These are phyloP conservation scores for Seriola dumerili DNA, from an alignment of 2,113 vertebrate genomes.

Conservation along the genomic window DNA sequence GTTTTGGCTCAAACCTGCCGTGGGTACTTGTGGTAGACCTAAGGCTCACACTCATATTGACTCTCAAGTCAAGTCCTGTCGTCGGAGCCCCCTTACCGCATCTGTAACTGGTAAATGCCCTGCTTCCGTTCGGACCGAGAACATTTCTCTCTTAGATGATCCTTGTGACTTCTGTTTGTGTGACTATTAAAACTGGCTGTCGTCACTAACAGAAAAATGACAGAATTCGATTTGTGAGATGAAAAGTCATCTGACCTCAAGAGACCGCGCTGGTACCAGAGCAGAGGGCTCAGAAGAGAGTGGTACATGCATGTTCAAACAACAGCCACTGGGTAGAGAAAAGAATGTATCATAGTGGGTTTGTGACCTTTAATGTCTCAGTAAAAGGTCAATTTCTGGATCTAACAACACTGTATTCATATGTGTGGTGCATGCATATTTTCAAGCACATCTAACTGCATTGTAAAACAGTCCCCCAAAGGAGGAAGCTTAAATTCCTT, in stretches of 20 bases:
- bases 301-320: neutral
- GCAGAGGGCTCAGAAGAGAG: neutral
- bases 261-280: neutral
- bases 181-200: slow-evolving; percentile 27
- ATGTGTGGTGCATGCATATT: neutral
- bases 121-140: slow-evolving; percentile 5
- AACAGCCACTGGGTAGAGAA: neutral
- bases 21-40: neutral
- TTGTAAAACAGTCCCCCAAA: no score
- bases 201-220: slow-evolving; percentile 4
- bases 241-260: slow-evolving; percentile 27
- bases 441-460: neutral
- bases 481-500: neutral
- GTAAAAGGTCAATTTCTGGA: neutral
- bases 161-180: slow-evolving; percentile 58
- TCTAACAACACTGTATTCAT: neutral
- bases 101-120: slow-evolving; percentile 10
- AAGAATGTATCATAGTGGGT: neutral
- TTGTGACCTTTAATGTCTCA: neutral
- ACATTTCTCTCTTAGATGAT: slow-evolving; percentile 20
- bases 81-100: neutral
- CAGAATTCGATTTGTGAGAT: slow-evolving; percentile 45
- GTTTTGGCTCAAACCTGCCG: neutral
- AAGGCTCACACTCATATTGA: slow-evolving; percentile 27
- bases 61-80: slow-evolving; percentile 18